Conservation (phyloP, 2,113 vertebrate genomes). For the Indri indri region DNA sequence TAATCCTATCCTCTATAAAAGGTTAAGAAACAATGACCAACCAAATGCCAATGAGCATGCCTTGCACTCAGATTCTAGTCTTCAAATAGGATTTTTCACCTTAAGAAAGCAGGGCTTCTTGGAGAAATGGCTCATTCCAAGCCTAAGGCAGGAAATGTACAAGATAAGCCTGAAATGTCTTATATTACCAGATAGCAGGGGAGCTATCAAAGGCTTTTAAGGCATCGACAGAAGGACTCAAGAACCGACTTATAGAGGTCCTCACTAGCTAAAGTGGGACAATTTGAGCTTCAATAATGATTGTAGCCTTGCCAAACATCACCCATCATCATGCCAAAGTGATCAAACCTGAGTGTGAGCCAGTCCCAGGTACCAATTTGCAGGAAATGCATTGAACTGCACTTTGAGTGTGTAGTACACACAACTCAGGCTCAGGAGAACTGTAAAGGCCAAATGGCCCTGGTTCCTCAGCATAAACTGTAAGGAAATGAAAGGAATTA, state of each 20-base stretch:
- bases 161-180: background rate
- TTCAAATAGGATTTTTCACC: background rate
- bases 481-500: background rate
- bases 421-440: background rate
- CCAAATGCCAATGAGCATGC: no score
- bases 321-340: background rate
- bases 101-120: background rate
- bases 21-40: background rate
- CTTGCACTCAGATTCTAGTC: background rate
- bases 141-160: background rate
- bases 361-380: background rate
- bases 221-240: background rate
- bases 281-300: background rate
- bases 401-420: fast-evolving
- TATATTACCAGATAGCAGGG: background rate
- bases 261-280: background rate
- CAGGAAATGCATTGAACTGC: background rate
- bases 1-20: background rate
- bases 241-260: background rate
- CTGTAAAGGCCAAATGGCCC: background rate
- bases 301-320: background rate
- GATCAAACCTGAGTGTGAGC: background rate
- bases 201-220: background rate
- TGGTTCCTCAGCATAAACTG: background rate
- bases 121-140: background rate